Conservation (phyloP, 1,140 invertebrate genomes). For the Pomacea maculata region DNA sequence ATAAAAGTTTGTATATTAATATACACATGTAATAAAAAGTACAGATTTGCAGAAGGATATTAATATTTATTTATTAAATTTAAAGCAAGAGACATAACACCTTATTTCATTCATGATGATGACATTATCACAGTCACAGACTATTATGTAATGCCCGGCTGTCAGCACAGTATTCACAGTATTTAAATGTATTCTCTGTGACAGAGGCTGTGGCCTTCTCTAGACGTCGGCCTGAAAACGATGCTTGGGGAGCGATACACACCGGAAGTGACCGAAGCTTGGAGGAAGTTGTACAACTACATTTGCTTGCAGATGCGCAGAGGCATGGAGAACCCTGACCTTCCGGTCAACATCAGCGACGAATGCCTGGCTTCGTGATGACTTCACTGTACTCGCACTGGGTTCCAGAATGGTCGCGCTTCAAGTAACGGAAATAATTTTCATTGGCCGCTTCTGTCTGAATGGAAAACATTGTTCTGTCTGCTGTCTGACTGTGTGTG, state of each 20-base stretch:
- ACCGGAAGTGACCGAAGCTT: slow-evolving; percentile 50
- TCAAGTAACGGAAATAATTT: too few species aligned
- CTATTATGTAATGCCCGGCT: neutral
- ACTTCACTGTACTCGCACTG: neutral
- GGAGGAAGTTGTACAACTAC: slow-evolving; percentile 55
- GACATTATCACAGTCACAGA: neutral
- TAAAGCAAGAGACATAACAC: neutral
- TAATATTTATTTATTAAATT: too few species aligned
- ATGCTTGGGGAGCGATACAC: slow-evolving; percentile 50
- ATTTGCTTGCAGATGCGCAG: slow-evolving; percentile 56
- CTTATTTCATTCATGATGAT: neutral
- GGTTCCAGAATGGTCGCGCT: too few species aligned
- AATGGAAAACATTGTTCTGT: neutral
- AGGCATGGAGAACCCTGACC: slow-evolving; percentile 57
- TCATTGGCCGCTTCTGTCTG: neutral
- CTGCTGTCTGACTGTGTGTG: neutral
- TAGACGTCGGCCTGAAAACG: slow-evolving; percentile 49
- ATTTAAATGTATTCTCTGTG: slow-evolving; percentile 15
- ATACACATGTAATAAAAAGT: too few species aligned
- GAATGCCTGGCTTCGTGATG: slow-evolving; percentile 15
- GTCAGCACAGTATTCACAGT: too few species aligned
- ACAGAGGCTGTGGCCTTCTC: slow-evolving; percentile 56
- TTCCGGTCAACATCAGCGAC: slow-evolving; percentile 39
- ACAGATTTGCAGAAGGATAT: too few species aligned
- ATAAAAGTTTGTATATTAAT: too few species aligned